Base-by-base conservation (phyloP, 2,888 invertebrate genomes). In the Dryomyza anilis region DNA sequence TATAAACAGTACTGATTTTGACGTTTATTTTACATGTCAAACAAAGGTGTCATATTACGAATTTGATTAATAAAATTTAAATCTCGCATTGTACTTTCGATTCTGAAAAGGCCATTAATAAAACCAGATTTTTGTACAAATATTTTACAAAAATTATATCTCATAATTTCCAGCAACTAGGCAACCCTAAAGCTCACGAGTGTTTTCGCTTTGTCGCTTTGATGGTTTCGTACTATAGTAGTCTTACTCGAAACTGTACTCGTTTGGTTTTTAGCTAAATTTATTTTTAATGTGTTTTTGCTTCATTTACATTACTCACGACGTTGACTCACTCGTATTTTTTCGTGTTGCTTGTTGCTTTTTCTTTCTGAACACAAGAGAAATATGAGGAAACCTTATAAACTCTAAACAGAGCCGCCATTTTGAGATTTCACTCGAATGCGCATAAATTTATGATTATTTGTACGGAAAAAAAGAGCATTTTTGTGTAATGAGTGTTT, bases 161-260 rank as follows among this genome's bases (percentile, higher is more conserved):
- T 46, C 19, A 46, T 46, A 3, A 10, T 46, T 46, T 46, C 5
- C 21, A 3, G 16, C 27, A 27, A 27, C n/a, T 27, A 52, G 1
- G 7, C 43, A 8, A 52, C n/a, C n/a, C n/a, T n/a, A n/a, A 7
- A 27, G n/a, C 23, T 14, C 29, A 36, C 56, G n/a, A 59, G 45
- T 46, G 12, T 6, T 16, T 46, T 46, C 23, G 21, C 10, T 21
- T 21, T 27, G n/a, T 57, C 14, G 43, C 29, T 7, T 19, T 57
- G 7, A 10, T 57, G 25, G 19, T 45, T 25, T 16, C 10, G n/a
- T 12, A 12, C 21, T 10, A 21, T 21, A 59, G 36, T 48, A 12
- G 7, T 59, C n/a, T 39, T 67, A 70, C 72, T 71, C 70, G 69
- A 60, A 69, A 71, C 69, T 70, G 69, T 69, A 71, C 70, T 71